phyloP scores from a whole-genome alignment of 2,797 vertebrate species.

The Natrix natrix region DNA sequence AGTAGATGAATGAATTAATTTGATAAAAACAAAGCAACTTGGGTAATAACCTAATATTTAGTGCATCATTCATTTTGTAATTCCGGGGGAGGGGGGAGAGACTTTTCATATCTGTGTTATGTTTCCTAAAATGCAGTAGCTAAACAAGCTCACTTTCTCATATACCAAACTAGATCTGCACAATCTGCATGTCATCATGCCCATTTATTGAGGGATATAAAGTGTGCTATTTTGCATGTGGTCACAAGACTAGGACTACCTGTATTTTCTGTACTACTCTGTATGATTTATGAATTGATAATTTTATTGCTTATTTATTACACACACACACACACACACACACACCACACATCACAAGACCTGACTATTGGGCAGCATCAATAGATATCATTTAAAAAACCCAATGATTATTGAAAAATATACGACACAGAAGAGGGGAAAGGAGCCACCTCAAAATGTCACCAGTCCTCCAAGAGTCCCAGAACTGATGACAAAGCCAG shows the following conservation, averaged over 20 bases:
- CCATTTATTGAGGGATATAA: neutral
- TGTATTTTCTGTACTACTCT: neutral
- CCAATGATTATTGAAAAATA: no score
- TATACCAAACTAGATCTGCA: neutral
- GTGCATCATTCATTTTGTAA: neutral
- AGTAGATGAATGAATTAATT: slow-evolving; percentile 26
- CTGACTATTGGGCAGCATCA: no score
- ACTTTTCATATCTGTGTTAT: neutral
- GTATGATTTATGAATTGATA: neutral
- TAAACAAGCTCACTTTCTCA: neutral
- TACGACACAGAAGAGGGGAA: no score
- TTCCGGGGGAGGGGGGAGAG: neutral
- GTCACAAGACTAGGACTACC: no score
- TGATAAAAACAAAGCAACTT: slow-evolving; percentile 8
- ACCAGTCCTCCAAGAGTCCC: no score
- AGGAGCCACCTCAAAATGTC: no score
- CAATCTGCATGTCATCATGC: neutral
- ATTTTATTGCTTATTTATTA: neutral
- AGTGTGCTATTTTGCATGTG: neutral
- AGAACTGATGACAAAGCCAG: no score
- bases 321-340: no score
- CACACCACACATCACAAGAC: no score
- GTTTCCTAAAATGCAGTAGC: neutral
- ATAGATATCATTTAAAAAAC: no score
- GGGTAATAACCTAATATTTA: neutral